Percentiles rank a stretch among this genome's conserved stretches.
Conservation (phyloP, 2,797 vertebrate species). For the Aplochiton taeniatus region DNA sequence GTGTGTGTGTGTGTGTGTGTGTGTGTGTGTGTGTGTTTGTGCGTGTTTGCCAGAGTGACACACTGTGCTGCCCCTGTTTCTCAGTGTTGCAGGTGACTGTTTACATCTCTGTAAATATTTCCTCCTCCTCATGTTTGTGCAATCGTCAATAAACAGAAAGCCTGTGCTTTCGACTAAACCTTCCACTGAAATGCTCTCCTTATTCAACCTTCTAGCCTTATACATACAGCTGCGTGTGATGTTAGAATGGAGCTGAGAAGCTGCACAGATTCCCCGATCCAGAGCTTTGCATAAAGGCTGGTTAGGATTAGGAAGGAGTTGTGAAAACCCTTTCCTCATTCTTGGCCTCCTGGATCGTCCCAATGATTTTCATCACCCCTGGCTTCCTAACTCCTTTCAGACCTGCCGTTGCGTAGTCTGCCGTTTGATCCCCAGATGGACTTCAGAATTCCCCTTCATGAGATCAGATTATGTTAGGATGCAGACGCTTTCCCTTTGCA, state of each 20-base stretch:
- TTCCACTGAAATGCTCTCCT: conserved; percentile 27
- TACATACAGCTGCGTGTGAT: too few relatives aligned
- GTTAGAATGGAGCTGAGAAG: too few relatives aligned
- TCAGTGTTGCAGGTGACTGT: conserved; percentile 73
- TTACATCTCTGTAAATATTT: conserved; percentile 77
- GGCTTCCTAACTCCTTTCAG: not conserved
- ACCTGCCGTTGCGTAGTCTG: too few relatives aligned
- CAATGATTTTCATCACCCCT: not conserved
- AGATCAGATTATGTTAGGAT: too few relatives aligned
- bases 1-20: conserved; percentile 45
- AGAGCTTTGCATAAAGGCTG: too few relatives aligned
- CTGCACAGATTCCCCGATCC: too few relatives aligned
- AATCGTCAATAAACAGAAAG: conserved; percentile 77
- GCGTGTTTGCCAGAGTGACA: conserved; percentile 32
- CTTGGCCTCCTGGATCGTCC: not conserved
- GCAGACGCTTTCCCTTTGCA: too few relatives aligned
- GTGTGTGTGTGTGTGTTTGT: conserved; percentile 42
- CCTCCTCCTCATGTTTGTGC: conserved; percentile 75
- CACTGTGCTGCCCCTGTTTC: conserved; percentile 42
- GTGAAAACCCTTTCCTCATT: not conserved
- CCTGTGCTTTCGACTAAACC: conserved; percentile 73
- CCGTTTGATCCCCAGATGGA: too few relatives aligned
- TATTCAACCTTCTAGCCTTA: conserved; percentile 29
- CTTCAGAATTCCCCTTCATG: too few relatives aligned
- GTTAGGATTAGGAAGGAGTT: too few relatives aligned